Evolutionary conservation across 2,888 invertebrate genomes (phyloP), one percentile per base, ranked within the genome.

Genomic region (Limnephilus auricula): DNA sequence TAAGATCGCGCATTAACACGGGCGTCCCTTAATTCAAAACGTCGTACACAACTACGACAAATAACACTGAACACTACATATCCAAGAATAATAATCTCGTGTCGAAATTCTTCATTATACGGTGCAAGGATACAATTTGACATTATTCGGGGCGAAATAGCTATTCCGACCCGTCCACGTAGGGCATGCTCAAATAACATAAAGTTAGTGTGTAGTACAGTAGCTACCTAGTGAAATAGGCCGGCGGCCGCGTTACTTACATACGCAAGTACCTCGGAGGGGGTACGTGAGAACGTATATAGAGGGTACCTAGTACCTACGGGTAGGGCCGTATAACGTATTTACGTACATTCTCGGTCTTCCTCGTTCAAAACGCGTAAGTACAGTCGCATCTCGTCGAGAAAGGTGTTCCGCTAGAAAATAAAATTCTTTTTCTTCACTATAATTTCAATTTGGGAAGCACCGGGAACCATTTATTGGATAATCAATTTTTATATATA

Each of bases 101-200:
- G 25, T n/a, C 25, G 40, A 85, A 85, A 40, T 85, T 85, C 30
- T 40, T 37, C 82, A 32, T 82, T 82, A 25, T 30, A 34, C 37
- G 40, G 45, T 85, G 40, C 85, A 85, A 10, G 40, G 40, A 85
- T 85, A 85, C 85, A 85, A 45, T 85, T 85, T 85, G 85, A 85
- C 85, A 85, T 45, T 85, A 85, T 85, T 65, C 86, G 30, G 50
- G 86, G 34, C 86, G 91, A 91, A 91, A 84, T 79, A 89, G 90
- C 37, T 82, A 89, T 90, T 89, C 91, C 90, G 90, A 90, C 92
- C 90, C 92, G 92, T 91, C 88, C 92, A 92, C 92, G 91, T 92
- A 92, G 89, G 91, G 92, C 92, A 91, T 92, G 92, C 87, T 91
- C 92, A 91, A 92, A 91, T 92, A 92, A 92, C 92, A 91, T 91